Conservation (phyloP, 1,140 invertebrate species). For the Aphis gossypii region DNA sequence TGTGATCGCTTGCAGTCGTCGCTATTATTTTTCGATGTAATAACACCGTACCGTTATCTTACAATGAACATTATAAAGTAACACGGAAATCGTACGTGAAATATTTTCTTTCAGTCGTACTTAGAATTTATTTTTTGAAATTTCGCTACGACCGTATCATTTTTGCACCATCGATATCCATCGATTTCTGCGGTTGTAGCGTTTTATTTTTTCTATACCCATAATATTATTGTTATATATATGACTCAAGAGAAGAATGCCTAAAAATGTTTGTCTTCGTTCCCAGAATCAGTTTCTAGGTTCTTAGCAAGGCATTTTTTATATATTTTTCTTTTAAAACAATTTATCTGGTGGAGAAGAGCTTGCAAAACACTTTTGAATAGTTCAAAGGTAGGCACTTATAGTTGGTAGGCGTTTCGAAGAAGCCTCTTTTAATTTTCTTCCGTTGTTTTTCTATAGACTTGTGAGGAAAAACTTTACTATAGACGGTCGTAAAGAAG, state of each 20-base stretch:
- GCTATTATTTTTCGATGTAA: not conserved
- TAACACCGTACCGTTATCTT: not conserved
- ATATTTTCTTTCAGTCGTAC: not conserved
- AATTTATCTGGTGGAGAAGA: not conserved
- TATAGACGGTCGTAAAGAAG: not conserved
- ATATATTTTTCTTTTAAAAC: not conserved
- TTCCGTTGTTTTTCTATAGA: not conserved
- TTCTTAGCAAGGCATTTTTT: not conserved
- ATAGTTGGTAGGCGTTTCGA: not conserved
- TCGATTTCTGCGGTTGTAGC: not conserved
- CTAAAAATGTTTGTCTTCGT: too few relatives aligned
- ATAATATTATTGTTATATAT: too few relatives aligned
- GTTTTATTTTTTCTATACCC: not conserved
- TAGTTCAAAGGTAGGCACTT: not conserved
- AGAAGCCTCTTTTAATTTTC: not conserved
- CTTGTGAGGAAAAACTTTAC: not conserved
- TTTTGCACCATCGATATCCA: not conserved
- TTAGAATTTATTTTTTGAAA: not conserved
- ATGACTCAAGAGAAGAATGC: too few relatives aligned
- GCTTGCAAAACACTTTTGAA: not conserved
- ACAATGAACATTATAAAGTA: not conserved
- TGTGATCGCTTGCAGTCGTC: not conserved
- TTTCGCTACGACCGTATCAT: not conserved
- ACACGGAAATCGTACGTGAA: not conserved
- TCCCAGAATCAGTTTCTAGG: too few relatives aligned